phyloP scores from a whole-genome alignment of 2,797 vertebrate genomes.

The Parotocinclus haroldoi region DNA sequence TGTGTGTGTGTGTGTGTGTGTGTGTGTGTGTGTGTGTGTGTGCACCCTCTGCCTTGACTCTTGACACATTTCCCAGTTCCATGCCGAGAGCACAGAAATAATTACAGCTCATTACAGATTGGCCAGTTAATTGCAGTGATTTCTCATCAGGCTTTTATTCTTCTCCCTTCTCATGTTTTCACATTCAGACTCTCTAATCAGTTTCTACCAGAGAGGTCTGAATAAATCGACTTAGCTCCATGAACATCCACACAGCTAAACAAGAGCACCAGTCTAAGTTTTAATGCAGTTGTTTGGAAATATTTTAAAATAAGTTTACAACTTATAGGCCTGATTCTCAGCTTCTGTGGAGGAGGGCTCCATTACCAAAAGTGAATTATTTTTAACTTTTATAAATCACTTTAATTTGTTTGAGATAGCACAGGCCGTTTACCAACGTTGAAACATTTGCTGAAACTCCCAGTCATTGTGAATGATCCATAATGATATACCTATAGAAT shows the following conservation, averaged over 20 bases:
- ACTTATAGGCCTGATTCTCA: no score
- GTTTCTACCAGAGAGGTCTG: constrained; percentile 52
- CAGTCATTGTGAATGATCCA: neutral
- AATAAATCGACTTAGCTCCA: constrained; percentile 39
- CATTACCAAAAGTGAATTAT: no score
- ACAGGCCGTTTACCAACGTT: no score
- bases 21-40: constrained; percentile 11
- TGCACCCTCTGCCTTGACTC: neutral
- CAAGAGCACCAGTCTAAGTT: neutral
- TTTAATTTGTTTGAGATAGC: no score
- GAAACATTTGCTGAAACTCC: neutral
- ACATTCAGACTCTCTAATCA: constrained; percentile 48
- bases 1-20: constrained; percentile 21
- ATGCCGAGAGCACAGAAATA: constrained; percentile 61
- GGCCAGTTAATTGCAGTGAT: constrained; percentile 69
- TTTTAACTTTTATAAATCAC: no score
- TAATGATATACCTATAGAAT: neutral
- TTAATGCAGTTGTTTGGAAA: no score
- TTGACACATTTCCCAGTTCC: constrained; percentile 37
- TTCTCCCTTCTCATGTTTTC: constrained; percentile 15
- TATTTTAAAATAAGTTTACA: no score
- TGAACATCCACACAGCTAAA: constrained; percentile 8
- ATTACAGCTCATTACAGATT: constrained; percentile 72
- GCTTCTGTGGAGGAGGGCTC: no score
- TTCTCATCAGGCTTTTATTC: constrained; percentile 63